Percentiles rank a stretch among this genome's conserved stretches.
phyloP scores from a whole-genome alignment of 2,888 invertebrate species.

The Pimpla rufipes region DNA sequence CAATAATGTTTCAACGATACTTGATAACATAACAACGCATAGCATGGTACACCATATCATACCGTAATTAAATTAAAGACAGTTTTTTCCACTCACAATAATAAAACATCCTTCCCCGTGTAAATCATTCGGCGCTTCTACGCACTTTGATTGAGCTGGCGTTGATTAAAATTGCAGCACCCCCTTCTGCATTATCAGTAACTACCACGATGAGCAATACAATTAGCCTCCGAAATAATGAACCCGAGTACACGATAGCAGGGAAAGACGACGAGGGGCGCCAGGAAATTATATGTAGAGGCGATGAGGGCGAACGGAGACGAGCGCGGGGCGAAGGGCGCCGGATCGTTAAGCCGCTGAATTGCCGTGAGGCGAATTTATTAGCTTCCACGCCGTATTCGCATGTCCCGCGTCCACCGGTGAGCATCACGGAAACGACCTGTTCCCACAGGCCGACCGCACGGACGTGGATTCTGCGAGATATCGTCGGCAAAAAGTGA shows the following conservation, averaged over 20 bases:
- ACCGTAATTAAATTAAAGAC: too few species aligned
- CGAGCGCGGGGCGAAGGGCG: constrained; percentile 34
- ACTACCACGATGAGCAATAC: constrained; percentile 37
- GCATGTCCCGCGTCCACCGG: constrained; percentile 34
- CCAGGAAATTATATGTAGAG: background rate
- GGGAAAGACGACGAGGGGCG: background rate
- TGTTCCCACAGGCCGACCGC: constrained; percentile 64
- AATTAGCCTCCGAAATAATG: constrained; percentile 52
- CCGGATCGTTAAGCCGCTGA: constrained; percentile 50
- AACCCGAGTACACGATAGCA: constrained; percentile 16
- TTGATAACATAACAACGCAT: too few species aligned
- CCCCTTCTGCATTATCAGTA: constrained; percentile 46
- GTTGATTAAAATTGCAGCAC: constrained; percentile 64
- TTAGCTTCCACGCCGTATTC: constrained; percentile 14
- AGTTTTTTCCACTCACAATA: too few species aligned
- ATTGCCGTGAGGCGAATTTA: constrained; percentile 51
- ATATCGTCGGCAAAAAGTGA: constrained; percentile 37
- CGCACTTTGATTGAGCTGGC: constrained; percentile 18
- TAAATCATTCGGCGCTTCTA: too few species aligned
- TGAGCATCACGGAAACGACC: constrained; percentile 56
- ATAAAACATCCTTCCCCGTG: too few species aligned
- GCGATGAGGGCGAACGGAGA: constrained; percentile 31
- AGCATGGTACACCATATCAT: too few species aligned
- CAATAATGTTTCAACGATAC: too few species aligned
- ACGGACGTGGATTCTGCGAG: constrained; percentile 7